Conservation (phyloP, 1,140 invertebrate genomes). For the Formica exsecta region DNA sequence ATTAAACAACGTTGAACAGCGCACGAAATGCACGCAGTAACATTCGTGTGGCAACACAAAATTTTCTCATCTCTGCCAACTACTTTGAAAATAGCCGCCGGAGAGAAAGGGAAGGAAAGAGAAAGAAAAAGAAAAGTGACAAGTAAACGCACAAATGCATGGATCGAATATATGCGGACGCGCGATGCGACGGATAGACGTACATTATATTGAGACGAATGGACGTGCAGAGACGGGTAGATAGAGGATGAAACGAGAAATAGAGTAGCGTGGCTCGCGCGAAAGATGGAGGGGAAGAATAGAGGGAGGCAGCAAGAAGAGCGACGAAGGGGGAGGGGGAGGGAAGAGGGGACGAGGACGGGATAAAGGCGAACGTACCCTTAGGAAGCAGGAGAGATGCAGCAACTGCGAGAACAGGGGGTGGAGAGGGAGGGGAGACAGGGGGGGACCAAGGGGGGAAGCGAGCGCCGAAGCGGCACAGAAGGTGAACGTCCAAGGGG, state of each 20-base stretch:
- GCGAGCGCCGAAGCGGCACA: slow-evolving; percentile 78
- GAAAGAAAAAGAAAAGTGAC: not conserved
- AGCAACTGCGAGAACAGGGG: slow-evolving; percentile 69
- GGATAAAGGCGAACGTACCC: slow-evolving; percentile 71
- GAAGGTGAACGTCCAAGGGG: slow-evolving; percentile 87
- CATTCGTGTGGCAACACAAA: not conserved
- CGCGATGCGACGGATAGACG: slow-evolving; percentile 28
- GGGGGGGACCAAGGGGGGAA: slow-evolving; percentile 61
- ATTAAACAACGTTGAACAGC: not conserved
- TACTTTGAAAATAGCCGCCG: not conserved
- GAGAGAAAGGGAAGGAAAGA: too few species aligned
- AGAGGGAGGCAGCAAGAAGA: not conserved
- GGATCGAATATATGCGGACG: not conserved
- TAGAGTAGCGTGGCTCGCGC: slow-evolving; percentile 59
- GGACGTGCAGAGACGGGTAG: slow-evolving; percentile 14
- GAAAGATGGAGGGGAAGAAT: slow-evolving; percentile 32
- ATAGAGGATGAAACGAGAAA: slow-evolving; percentile 64
- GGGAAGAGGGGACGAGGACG: slow-evolving; percentile 2
- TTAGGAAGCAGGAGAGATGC: slow-evolving; percentile 64
- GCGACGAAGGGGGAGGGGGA: not conserved
- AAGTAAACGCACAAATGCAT: not conserved
- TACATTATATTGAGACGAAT: slow-evolving; percentile 35
- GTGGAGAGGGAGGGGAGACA: slow-evolving; percentile 55
- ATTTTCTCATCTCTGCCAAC: not conserved
- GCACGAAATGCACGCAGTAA: not conserved